These are phyloP conservation scores for Ormyrus thymus DNA, from an alignment of 2,888 invertebrate genomes.

Conservation along the genomic window DNA sequence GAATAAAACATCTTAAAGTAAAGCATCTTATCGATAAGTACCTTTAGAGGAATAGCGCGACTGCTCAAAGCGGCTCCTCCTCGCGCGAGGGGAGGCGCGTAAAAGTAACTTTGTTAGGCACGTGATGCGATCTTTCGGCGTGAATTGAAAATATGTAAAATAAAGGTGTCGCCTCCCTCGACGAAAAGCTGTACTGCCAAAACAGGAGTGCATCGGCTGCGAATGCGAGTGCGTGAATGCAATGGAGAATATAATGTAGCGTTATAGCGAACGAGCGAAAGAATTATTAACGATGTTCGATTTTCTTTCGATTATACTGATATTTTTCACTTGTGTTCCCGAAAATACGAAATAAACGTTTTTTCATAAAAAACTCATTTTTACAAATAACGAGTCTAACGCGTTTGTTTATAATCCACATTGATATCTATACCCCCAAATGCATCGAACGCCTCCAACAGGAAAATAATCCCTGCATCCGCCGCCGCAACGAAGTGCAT, in stretches of 20 bases:
- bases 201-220: neutral
- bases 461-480: neutral
- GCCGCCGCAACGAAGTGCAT: neutral
- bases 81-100: neutral
- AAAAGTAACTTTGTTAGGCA: neutral
- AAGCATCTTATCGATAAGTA: neutral
- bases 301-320: slow-evolving; percentile 3
- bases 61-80: slow-evolving; percentile 23
- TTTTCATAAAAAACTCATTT: slow-evolving; percentile 40
- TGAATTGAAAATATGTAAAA: slow-evolving; percentile 40
- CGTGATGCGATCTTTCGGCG: slow-evolving; percentile 10
- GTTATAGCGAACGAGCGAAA: slow-evolving; percentile 7
- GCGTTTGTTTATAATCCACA: slow-evolving; percentile 5
- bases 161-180: slow-evolving; percentile 36
- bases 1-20: neutral
- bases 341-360: slow-evolving; percentile 49
- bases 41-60: slow-evolving; percentile 17
- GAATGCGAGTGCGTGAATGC: neutral
- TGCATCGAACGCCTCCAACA: no score
- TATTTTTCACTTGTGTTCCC: slow-evolving; percentile 40
- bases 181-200: slow-evolving; percentile 47
- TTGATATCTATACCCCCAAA: no score
- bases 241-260: neutral
- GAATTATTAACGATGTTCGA: slow-evolving; percentile 18
- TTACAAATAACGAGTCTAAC: slow-evolving; percentile 35